Base-by-base conservation (phyloP, 2,113 vertebrate genomes). In the Hemibagrus wyckioides region DNA sequence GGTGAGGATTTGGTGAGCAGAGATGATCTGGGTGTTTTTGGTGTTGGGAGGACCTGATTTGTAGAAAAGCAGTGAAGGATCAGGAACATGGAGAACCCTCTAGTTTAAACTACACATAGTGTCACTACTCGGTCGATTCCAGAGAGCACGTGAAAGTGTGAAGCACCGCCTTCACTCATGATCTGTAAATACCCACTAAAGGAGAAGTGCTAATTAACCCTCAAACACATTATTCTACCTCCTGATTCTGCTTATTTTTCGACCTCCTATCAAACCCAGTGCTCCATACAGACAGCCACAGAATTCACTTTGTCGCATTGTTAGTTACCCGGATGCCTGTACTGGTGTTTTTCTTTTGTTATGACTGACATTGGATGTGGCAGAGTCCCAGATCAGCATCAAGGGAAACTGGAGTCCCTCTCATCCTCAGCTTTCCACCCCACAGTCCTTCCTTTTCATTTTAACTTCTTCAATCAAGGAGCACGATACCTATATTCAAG, bases 401-500 rank as follows among this genome's bases (percentile, higher is more conserved):
- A 81, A 44, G 19, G 36, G 48, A 65, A 71, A 50, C 13, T 71
- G 57, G 69, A 87, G 61, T 67, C 80, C 83, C 87, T 89, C 82
- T 84, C 67, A 87, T 80, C 61, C 71, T 86, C 76, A 85, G 83
- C 82, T 83, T 61, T 86, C 67, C 48, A 88, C 56, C 48, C 54
- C 61, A 81, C 69, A 80, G 85, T 39, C 82, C 52, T 77, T 36
- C 83, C 73, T 79, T 75, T 48, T 59, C 17, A 71, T 63, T 77
- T 92, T 88, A 91, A 90, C 84, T 75, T 90, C 88, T 89, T 89
- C 91, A 94, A 93, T 94, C 88, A 76, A 92, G 87, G 92, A 92
- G 89, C 92, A 91, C 82, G 73, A 94, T 91, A 90, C 88, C 91
- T 92, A 90, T 94, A 93, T 93, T 90, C 94, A 92, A 93, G 91